Conservation (phyloP, 2,888 invertebrate genomes). For the Rhamnusium bicolor region DNA sequence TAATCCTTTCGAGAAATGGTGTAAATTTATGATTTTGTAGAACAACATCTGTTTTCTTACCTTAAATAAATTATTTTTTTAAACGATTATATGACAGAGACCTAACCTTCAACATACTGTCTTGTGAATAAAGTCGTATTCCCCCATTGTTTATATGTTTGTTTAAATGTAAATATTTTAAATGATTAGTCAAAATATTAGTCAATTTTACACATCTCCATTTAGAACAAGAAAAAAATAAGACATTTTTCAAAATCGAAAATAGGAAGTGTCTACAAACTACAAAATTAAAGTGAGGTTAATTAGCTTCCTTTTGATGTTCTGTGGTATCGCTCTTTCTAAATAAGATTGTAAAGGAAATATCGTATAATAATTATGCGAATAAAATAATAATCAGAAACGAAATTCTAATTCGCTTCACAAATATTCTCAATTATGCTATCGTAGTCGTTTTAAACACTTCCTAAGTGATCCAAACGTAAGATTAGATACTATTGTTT, state of each 20-base stretch:
- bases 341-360: background rate
- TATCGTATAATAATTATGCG: too few species aligned
- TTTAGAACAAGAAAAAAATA: background rate
- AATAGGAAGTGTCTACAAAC: background rate
- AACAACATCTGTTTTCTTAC: background rate
- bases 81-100: background rate
- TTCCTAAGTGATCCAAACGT: background rate
- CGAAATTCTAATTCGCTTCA: background rate
- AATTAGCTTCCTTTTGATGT: too few species aligned
- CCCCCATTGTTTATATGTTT: conserved; percentile 4
- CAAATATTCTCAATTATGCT: background rate
- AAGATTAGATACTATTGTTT: background rate
- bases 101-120: conserved; percentile 13
- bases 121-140: conserved; percentile 12
- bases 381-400: too few species aligned
- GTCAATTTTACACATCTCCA: conserved; percentile 10
- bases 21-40: conserved; percentile 49
- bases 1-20: conserved; percentile 75
- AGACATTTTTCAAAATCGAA: conserved; percentile 24
- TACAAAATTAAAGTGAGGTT: conserved; percentile 19
- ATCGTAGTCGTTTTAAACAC: background rate
- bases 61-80: conserved; percentile 7
- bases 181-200: background rate
- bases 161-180: background rate
- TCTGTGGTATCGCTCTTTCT: too few species aligned